These are phyloP conservation scores for Rhagium mordax DNA, from an alignment of 2,888 invertebrate species.

Conservation along the genomic window DNA sequence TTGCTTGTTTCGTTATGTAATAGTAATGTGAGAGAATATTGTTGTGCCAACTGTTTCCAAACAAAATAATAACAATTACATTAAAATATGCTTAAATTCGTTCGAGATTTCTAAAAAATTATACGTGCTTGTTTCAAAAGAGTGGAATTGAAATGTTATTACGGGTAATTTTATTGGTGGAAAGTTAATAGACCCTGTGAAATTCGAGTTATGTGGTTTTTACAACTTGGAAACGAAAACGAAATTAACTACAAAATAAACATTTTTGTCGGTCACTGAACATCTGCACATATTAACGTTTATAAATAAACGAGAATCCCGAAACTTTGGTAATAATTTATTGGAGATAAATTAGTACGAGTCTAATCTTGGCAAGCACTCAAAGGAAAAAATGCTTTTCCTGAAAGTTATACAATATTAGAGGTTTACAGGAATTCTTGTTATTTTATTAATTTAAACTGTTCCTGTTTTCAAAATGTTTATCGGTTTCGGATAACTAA, in stretches of 20 bases:
- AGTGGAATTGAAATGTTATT: not conserved
- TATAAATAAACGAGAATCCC: constrained; percentile 23
- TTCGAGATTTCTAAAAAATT: constrained; percentile 19
- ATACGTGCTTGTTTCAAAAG: not conserved
- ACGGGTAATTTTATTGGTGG: not conserved
- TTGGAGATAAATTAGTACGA: constrained; percentile 5
- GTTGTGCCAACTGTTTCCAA: constrained; percentile 11
- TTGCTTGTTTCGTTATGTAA: constrained; percentile 12
- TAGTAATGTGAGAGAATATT: constrained; percentile 11
- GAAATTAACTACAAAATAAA: constrained; percentile 16
- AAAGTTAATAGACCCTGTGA: constrained; percentile 8
- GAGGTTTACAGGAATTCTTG: constrained; percentile 7
- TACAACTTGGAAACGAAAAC: constrained; percentile 15
- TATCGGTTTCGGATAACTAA: not conserved
- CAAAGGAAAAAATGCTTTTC: constrained; percentile 13
- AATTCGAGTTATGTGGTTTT: constrained; percentile 18
- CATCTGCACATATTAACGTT: constrained; percentile 24
- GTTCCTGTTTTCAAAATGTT: constrained; percentile 2
- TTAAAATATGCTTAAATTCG: constrained; percentile 1
- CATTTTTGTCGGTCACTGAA: constrained; percentile 24
- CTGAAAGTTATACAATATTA: constrained; percentile 21
- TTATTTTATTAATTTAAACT: constrained; percentile 5
- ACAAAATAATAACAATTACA: constrained; percentile 1
- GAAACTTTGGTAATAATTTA: constrained; percentile 16
- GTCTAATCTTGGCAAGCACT: constrained; percentile 19